Percentiles rank a stretch among this genome's conserved stretches.
phyloP scores from a whole-genome alignment of 2,797 vertebrate genomes.

The Tarsius wallacei region DNA sequence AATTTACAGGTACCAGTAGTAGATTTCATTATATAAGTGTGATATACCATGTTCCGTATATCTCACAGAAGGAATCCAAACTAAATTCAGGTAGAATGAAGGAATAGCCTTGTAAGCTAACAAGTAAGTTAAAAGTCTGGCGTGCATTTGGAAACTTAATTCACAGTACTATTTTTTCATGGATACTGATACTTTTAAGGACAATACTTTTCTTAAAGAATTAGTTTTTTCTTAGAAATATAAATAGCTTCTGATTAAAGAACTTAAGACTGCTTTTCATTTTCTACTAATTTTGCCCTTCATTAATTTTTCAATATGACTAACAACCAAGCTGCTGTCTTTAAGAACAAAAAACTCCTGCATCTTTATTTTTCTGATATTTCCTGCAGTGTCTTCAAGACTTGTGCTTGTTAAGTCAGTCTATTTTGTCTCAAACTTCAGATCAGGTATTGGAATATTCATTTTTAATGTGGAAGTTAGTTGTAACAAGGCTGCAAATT shows the following conservation, averaged over 20 bases:
- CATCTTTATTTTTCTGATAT: slow-evolving; percentile 8
- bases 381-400: neutral
- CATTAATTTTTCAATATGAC: neutral
- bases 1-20: neutral
- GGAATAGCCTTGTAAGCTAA: neutral
- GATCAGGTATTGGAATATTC: neutral
- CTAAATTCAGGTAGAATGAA: neutral
- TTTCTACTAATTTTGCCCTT: neutral
- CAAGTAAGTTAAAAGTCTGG: neutral
- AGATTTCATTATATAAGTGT: slow-evolving; percentile 17
- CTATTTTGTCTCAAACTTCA: slow-evolving; percentile 6
- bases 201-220: neutral
- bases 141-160: neutral
- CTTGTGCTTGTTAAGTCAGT: slow-evolving; percentile 61
- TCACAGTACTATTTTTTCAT: slow-evolving; percentile 47
- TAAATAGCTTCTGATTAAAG: slow-evolving; percentile 51
- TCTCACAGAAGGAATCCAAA: slow-evolving; percentile 39
- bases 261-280: slow-evolving; percentile 55
- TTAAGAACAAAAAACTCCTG: slow-evolving; percentile 9
- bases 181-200: slow-evolving; percentile 26
- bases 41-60: neutral
- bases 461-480: slow-evolving; percentile 11
- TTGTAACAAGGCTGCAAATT: slow-evolving; percentile 13
- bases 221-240: slow-evolving; percentile 61
- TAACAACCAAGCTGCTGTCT: slow-evolving; percentile 42